A percentile compares a stretch with the other conserved stretches of the same genome.
These are phyloP conservation scores for Latrodectus hesperus DNA, from an alignment of 2,888 invertebrate species.

Conservation along the genomic window DNA sequence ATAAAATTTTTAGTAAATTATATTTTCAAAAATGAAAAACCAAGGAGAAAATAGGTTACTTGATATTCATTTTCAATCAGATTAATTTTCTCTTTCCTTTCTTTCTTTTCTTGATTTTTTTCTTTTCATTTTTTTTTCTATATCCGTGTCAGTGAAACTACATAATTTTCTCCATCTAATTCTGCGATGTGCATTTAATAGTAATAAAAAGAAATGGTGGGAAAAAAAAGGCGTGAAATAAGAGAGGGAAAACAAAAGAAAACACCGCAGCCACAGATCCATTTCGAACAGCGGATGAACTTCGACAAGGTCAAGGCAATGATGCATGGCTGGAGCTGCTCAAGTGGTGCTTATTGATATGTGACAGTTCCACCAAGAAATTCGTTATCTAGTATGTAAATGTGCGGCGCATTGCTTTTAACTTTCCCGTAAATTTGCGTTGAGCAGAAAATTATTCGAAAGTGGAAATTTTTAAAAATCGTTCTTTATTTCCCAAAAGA, in stretches of 20 bases:
- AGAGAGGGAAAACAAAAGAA: background rate
- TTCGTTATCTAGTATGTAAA: background rate
- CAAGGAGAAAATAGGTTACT: no score
- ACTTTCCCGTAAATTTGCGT: no score
- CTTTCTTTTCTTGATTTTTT: background rate
- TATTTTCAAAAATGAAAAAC: no score
- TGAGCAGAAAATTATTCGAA: no score
- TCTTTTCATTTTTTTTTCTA: background rate
- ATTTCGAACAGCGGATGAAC: background rate
- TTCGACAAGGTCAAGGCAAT: constrained; percentile 3
- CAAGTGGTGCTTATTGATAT: background rate
- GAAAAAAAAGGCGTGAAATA: background rate
- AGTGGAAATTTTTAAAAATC: no score
- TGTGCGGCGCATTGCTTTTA: no score
- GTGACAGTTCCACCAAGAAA: background rate
- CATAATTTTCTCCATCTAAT: background rate
- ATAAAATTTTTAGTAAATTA: no score
- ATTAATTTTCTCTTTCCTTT: no score
- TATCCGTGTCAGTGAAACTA: background rate
- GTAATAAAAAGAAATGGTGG: background rate
- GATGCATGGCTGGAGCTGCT: background rate
- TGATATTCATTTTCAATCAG: no score
- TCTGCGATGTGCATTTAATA: background rate
- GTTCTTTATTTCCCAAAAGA: no score
- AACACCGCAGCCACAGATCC: background rate